Percentiles rank a stretch among this genome's conserved stretches.
Conservation (phyloP, 2,797 vertebrate species). For the Falco rusticolus region DNA sequence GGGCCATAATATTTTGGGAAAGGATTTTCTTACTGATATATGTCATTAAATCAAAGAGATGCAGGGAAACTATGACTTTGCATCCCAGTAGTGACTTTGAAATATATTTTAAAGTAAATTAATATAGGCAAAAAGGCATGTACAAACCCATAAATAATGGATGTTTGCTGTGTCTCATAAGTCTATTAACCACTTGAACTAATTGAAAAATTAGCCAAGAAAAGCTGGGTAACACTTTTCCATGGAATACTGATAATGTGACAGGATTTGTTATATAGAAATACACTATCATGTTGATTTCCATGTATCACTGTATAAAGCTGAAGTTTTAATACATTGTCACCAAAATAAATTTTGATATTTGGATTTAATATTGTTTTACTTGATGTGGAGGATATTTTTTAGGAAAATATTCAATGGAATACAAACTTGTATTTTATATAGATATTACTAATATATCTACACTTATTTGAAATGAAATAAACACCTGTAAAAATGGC, state of each 20-base stretch:
- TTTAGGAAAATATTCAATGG: background rate
- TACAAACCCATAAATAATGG: background rate
- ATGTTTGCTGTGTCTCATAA: background rate
- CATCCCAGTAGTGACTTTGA: background rate
- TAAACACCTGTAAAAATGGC: background rate
- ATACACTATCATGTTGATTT: background rate
- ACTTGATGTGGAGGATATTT: background rate
- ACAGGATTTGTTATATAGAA: background rate
- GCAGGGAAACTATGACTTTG: background rate
- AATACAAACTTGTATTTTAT: background rate
- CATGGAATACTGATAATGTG: background rate
- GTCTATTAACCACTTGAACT: background rate
- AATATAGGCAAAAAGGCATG: background rate
- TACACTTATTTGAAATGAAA: background rate
- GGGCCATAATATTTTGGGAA: background rate
- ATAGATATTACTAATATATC: background rate
- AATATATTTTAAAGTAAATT: background rate
- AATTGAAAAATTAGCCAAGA: background rate
- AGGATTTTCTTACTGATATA: background rate
- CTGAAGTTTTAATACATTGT: background rate
- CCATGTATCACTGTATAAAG: background rate
- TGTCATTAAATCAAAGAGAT: background rate
- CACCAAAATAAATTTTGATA: background rate
- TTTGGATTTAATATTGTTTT: background rate
- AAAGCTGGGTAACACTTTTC: background rate